Evolutionary conservation across 2,113 vertebrate species (phyloP).

Genomic region (Zapus hudsonius): DNA sequence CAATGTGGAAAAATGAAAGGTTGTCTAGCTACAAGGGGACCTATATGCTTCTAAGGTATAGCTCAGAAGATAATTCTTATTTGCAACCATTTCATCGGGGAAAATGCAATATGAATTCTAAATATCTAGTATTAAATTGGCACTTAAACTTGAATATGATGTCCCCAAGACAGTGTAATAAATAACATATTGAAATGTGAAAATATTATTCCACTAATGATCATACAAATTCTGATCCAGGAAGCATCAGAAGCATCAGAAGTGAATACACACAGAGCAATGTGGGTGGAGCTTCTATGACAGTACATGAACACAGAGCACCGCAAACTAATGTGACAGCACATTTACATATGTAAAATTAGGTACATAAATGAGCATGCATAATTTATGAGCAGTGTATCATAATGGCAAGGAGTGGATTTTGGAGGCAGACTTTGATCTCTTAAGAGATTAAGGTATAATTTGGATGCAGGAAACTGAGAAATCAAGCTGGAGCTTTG

Average conservation of each 20-base stretch:
- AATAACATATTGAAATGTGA: background rate
- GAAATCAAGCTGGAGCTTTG: too few species aligned
- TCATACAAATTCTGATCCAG: background rate
- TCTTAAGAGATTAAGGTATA: background rate
- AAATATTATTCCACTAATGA: background rate
- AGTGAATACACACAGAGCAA: background rate
- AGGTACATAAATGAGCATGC: background rate
- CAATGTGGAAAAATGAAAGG: background rate
- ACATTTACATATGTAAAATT: background rate
- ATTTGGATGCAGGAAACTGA: too few species aligned
- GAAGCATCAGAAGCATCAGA: background rate
- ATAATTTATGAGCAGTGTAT: background rate
- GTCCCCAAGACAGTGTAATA: background rate
- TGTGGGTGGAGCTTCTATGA: background rate
- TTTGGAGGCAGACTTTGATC: background rate
- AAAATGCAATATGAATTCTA: slow-evolving; percentile 4
- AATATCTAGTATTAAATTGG: background rate
- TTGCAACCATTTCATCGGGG: background rate
- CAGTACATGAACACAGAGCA: background rate
- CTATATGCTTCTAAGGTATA: background rate
- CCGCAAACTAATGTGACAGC: background rate
- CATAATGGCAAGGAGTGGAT: background rate
- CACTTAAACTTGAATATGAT: background rate
- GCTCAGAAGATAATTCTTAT: background rate
- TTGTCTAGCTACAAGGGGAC: background rate